These are phyloP conservation scores for Troides helena DNA, from an alignment of 2,888 invertebrate genomes.

Conservation along the genomic window DNA sequence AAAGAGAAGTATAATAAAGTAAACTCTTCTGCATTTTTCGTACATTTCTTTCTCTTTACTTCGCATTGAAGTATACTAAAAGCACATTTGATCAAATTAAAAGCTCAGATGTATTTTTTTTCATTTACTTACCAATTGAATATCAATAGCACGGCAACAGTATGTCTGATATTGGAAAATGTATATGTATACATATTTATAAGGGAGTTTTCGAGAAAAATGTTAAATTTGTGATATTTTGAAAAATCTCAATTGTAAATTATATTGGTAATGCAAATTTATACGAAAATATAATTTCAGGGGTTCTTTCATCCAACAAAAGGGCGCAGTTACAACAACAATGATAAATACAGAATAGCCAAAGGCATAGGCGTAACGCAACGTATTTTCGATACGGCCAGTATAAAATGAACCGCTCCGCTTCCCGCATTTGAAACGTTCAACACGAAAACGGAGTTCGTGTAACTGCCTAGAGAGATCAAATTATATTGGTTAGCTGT, in stretches of 20 bases:
- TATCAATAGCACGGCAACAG: too few species aligned
- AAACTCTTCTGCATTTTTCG: too few species aligned
- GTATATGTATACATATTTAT: too few species aligned
- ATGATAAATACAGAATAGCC: conserved; percentile 70
- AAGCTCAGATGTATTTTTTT: too few species aligned
- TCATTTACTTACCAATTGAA: too few species aligned
- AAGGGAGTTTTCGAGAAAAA: too few species aligned
- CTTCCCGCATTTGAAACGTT: conserved; percentile 34
- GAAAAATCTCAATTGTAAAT: not conserved
- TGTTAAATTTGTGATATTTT: not conserved
- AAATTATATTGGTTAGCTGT: conserved; percentile 50
- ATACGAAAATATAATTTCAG: conserved; percentile 27
- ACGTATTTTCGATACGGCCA: conserved; percentile 49
- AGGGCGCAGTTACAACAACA: conserved; percentile 63
- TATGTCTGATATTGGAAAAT: too few species aligned
- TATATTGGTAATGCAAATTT: conserved; percentile 15
- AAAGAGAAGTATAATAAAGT: too few species aligned
- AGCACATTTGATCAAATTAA: too few species aligned
- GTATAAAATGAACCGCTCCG: conserved; percentile 43
- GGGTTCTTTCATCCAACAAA: conserved; percentile 48
- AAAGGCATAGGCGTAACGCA: conserved; percentile 58
- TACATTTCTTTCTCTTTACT: too few species aligned
- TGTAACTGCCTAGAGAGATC: conserved; percentile 46
- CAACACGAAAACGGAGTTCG: conserved; percentile 33
- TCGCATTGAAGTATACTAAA: too few species aligned